Percentiles rank a stretch among this genome's conserved stretches.
Evolutionary conservation across 2,113 vertebrate species (phyloP).

Genomic region (Chiloscyllium plagiosum): DNA sequence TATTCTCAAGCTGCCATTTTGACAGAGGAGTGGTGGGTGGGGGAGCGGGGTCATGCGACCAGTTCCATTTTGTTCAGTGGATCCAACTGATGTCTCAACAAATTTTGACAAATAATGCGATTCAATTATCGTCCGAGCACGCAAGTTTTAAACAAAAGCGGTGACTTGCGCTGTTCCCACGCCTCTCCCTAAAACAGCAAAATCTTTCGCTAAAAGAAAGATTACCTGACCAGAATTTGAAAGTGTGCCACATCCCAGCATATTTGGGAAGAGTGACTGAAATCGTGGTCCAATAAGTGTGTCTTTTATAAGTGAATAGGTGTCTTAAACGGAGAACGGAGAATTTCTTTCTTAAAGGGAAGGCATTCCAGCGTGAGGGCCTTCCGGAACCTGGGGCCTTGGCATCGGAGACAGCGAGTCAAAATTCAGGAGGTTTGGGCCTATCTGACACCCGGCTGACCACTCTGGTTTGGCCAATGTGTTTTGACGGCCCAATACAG

Average conservation of each 20-base stretch:
- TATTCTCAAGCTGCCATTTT: background rate
- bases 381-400: background rate
- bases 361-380: background rate
- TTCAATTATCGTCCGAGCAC: background rate
- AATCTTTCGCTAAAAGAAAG: background rate
- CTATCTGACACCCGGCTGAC: background rate
- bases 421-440: background rate
- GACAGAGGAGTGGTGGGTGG: too few species aligned
- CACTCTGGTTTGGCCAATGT: background rate
- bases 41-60: too few species aligned
- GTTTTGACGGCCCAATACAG: background rate
- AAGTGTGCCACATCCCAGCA: background rate
- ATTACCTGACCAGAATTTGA: background rate
- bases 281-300: background rate
- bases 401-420: background rate
- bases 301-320: background rate
- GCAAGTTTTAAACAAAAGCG: background rate
- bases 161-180: background rate
- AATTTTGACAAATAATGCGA: background rate
- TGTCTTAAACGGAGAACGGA: too few species aligned
- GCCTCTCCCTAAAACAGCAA: background rate
- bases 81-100: background rate
- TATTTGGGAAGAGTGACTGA: background rate
- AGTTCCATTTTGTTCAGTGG: background rate
- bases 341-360: background rate